These are phyloP conservation scores for Harmothoe impar DNA, from an alignment of 2,888 invertebrate species.

Conservation along the genomic window DNA sequence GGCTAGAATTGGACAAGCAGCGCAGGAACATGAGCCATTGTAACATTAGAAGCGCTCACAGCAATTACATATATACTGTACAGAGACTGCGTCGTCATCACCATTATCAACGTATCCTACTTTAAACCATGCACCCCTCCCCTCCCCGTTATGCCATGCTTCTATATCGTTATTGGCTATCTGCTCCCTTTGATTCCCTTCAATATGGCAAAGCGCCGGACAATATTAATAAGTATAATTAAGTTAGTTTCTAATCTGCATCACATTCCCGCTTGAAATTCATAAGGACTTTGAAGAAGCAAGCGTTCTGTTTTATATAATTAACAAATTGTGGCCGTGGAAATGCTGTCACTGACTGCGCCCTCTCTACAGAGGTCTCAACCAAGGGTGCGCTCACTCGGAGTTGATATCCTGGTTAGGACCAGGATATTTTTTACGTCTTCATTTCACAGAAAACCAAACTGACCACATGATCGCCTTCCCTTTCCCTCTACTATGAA, in stretches of 20 bases:
- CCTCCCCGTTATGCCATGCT: background rate
- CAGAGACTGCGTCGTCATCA: constrained; percentile 11
- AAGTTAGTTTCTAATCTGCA: constrained; percentile 24
- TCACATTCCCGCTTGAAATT: constrained; percentile 22
- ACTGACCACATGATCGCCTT: constrained; percentile 22
- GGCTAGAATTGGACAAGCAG: background rate
- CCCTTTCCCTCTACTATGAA: background rate
- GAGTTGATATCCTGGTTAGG: background rate
- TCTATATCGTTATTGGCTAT: background rate
- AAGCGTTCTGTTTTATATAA: background rate
- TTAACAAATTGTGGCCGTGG: constrained; percentile 41
- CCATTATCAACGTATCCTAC: background rate
- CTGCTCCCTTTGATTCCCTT: background rate
- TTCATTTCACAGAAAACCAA: background rate
- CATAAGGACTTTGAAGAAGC: constrained; percentile 21
- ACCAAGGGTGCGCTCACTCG: background rate
- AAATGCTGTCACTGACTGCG: constrained; percentile 35
- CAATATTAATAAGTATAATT: constrained; percentile 18
- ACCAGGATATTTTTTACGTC: background rate
- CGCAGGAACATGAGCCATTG: background rate
- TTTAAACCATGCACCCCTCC: background rate
- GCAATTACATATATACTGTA: constrained; percentile 33
- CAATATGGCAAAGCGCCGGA: background rate
- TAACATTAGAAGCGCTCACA: constrained; percentile 28
- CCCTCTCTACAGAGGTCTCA: background rate